These are phyloP conservation scores for Acrossocheilus wenchowensis DNA, from an alignment of 2,797 vertebrate species.

Conservation along the genomic window DNA sequence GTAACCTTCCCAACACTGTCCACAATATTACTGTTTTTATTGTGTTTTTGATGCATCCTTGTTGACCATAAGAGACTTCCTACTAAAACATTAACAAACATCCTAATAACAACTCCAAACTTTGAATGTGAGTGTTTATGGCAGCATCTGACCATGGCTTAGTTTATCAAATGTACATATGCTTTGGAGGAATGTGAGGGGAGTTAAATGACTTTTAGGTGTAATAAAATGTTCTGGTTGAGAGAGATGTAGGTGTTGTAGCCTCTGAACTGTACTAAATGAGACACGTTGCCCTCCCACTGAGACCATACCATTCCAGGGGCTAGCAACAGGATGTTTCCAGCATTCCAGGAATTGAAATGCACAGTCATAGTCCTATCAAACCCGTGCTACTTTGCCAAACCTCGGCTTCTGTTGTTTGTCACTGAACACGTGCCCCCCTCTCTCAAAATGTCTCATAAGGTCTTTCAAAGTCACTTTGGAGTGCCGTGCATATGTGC, in stretches of 20 bases:
- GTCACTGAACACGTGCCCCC: background rate
- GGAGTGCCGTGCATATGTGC: background rate
- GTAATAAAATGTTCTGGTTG: background rate
- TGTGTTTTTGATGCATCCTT: background rate
- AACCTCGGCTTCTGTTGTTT: conserved; percentile 3
- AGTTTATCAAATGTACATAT: background rate
- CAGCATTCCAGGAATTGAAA: conserved; percentile 46
- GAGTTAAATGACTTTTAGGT: background rate
- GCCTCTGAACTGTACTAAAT: background rate
- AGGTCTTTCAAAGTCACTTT: conserved; percentile 17
- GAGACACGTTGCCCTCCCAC: conserved; percentile 5
- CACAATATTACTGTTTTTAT: background rate
- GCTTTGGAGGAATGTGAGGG: background rate
- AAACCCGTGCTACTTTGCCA: conserved; percentile 3
- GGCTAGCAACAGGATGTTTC: conserved; percentile 28
- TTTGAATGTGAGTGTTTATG: background rate
- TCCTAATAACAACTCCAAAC: too few relatives aligned
- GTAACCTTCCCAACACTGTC: too few relatives aligned
- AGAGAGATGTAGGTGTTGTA: background rate
- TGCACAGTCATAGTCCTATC: background rate
- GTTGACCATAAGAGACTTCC: background rate
- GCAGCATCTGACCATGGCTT: background rate
- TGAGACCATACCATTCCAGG: conserved; percentile 18
- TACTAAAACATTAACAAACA: background rate
- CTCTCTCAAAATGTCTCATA: conserved; percentile 5